A percentile compares a stretch with the other conserved stretches of the same genome.
Evolutionary conservation across 2,888 invertebrate species (phyloP).

Genomic region (Erynnis tages): DNA sequence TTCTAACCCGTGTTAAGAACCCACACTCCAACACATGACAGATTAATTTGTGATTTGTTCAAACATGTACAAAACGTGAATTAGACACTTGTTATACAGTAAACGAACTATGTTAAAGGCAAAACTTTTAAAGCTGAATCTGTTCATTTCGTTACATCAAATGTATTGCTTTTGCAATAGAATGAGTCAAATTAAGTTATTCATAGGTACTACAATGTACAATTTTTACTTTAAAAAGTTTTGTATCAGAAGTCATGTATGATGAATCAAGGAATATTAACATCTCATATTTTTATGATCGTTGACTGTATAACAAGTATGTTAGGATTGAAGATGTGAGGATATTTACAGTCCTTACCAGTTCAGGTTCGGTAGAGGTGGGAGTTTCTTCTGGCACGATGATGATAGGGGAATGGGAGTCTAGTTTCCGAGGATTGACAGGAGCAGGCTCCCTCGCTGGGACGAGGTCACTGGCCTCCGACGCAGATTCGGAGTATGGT

Average conservation of each 20-base stretch:
- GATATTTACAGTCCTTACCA: constrained; percentile 48
- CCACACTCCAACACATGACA: constrained; percentile 53
- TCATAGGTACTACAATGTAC: too few relatives aligned
- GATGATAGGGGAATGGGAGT: constrained; percentile 43
- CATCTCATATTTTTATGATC: too few relatives aligned
- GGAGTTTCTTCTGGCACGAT: constrained; percentile 50
- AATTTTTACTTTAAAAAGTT: too few relatives aligned
- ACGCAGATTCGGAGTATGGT: constrained; percentile 61
- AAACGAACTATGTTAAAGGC: constrained; percentile 3
- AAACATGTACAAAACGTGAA: constrained; percentile 40
- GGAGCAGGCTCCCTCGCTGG: constrained; percentile 46
- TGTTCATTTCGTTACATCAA: too few relatives aligned
- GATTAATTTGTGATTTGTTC: constrained; percentile 40
- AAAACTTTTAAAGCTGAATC: not conserved
- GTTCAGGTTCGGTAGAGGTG: constrained; percentile 63
- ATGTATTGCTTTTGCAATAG: too few relatives aligned
- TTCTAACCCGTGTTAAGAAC: constrained; percentile 57
- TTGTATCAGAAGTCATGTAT: too few relatives aligned
- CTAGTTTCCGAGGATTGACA: constrained; percentile 48
- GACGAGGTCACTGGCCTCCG: constrained; percentile 57
- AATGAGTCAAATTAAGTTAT: too few relatives aligned
- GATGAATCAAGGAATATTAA: too few relatives aligned
- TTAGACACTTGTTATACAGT: constrained; percentile 31
- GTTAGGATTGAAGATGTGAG: constrained; percentile 23
- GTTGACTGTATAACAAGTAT: constrained; percentile 9